A percentile compares a stretch with the other conserved stretches of the same genome.
These are phyloP conservation scores for Sceloporus tristichus DNA, from an alignment of 2,113 vertebrate genomes.

Conservation along the genomic window DNA sequence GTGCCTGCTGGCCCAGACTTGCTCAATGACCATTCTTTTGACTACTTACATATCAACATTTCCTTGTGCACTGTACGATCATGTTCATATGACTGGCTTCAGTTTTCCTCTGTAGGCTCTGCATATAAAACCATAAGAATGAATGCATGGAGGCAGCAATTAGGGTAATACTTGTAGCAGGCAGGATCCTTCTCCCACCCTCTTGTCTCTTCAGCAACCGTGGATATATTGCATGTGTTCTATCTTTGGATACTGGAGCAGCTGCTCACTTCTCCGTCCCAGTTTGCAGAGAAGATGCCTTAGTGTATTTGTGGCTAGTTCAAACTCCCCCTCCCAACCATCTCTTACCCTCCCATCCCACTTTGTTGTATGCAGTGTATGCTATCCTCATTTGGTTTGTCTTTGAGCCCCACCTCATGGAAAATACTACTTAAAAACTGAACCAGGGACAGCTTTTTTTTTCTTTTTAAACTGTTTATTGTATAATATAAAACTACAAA, in stretches of 20 bases:
- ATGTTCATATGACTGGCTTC: too few relatives aligned
- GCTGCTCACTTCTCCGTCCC: neutral
- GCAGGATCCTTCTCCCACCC: neutral
- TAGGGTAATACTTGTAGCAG: neutral
- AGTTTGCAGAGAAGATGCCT: neutral
- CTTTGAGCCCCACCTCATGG: neutral
- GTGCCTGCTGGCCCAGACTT: too few relatives aligned
- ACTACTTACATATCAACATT: neutral
- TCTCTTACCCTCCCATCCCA: neutral
- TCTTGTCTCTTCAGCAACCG: neutral
- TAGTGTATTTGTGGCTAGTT: neutral
- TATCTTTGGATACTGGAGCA: neutral
- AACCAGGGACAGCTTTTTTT: constrained; percentile 26
- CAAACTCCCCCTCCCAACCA: neutral
- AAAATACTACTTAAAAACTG: constrained; percentile 10
- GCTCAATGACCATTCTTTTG: neutral
- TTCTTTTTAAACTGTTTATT: constrained; percentile 91
- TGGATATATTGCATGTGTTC: neutral
- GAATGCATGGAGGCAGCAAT: too few relatives aligned
- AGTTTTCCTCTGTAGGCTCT: too few relatives aligned
- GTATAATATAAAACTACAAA: constrained; percentile 99
- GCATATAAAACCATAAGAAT: neutral
- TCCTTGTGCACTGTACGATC: too few relatives aligned
- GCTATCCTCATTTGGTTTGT: neutral
- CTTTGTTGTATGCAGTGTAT: neutral